Base-by-base conservation (phyloP, 2,797 vertebrate genomes). In the Crenichthys baileyi region DNA sequence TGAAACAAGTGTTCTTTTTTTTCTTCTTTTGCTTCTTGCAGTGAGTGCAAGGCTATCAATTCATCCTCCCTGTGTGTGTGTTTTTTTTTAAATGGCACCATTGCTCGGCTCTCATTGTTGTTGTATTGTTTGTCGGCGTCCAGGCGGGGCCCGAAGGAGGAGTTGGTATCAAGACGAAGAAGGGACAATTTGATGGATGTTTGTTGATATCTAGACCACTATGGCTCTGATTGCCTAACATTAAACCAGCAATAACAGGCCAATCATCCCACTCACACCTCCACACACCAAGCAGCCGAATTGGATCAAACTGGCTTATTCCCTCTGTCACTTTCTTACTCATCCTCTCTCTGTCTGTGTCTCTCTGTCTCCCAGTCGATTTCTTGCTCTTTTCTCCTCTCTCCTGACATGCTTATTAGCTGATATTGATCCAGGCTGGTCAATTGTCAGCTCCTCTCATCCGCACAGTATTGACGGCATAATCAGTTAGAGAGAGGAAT, bases 141-240 rank as follows among this genome's bases (percentile, higher is more conserved):
- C 91, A 92, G 88, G 90, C 84, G 83, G 89, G 88, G 89, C 87
- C 87, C 86, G 79, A 85, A 68, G 29, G 89, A 91, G 91, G 83
- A 89, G 91, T 90, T 92, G 89, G 92, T 92, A 93, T 93, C 90
- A 90, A 81, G 83, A 90, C 86, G 93, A 90, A 94, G 94, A 94
- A 93, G 96, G 96, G 96, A 97, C 97, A 97, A 97, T 98, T 97
- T 98, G 96, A 97, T 98, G 91, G 96, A 97, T 98, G 97, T 99
- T 98, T 99, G 98, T 99, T 99, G 98, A 99, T 98, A 99, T 97
- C 97, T 98, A 99, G 97, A 98, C 97, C 98, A 98, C 97, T 98
- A 97, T 96, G 93, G 97, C 96, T 97, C 97, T 99, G 98, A 99
- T 99, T 99, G 97, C 97, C 97, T 97, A 98, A 98, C 98, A 98